phyloP scores from a whole-genome alignment of 1,140 invertebrate genomes.

The Metaphire vulgaris region DNA sequence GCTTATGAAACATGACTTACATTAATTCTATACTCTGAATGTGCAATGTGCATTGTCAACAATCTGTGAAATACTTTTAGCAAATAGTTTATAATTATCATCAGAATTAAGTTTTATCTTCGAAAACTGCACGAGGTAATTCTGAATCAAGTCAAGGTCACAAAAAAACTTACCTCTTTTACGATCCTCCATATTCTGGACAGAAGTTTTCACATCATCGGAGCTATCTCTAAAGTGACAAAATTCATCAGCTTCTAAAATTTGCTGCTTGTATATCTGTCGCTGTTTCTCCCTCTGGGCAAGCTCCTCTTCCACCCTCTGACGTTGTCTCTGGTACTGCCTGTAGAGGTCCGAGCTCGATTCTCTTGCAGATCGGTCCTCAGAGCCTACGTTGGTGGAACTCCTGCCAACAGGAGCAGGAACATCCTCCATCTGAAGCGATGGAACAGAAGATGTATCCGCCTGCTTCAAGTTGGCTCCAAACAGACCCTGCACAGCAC shows the following conservation, averaged over 20 bases:
- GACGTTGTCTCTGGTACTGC: conserved; percentile 49
- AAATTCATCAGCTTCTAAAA: conserved; percentile 38
- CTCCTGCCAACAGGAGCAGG: neutral
- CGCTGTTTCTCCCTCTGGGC: conserved; percentile 42
- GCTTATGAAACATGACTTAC: no score
- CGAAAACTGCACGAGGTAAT: no score
- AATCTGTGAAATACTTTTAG: no score
- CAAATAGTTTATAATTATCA: no score
- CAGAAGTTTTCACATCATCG: neutral
- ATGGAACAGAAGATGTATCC: neutral
- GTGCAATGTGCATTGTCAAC: no score
- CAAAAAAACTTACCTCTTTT: no score
- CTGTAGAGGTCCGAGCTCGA: conserved; percentile 47
- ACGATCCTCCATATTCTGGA: neutral
- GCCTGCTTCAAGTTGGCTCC: neutral
- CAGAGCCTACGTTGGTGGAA: neutral
- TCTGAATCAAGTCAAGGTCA: no score
- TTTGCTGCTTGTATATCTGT: conserved; percentile 37
- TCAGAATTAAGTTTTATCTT: no score
- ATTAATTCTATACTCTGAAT: no score
- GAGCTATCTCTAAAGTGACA: neutral
- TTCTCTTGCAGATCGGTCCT: conserved; percentile 24
- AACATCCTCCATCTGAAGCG: neutral
- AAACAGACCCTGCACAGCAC: neutral
- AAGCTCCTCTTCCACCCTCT: conserved; percentile 43